A percentile compares a stretch with the other conserved stretches of the same genome.
Evolutionary conservation across 2,888 invertebrate species (phyloP).

Genomic region (Lepeophtheirus nordmannii): DNA sequence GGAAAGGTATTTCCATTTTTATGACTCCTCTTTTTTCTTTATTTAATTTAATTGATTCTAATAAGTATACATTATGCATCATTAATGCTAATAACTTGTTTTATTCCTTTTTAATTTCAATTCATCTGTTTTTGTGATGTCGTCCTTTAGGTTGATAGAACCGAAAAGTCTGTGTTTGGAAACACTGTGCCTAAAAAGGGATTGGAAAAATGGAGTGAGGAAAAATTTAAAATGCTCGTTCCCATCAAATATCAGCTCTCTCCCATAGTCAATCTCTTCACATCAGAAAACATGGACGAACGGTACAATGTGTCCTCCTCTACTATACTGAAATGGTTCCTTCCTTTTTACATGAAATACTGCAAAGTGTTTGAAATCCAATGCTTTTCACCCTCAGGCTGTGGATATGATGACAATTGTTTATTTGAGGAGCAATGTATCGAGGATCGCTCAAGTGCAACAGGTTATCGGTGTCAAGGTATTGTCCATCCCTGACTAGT

Average conservation of each 20-base stretch:
- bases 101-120: no score
- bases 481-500: not conserved
- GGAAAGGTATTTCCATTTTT: no score
- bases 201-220: slow-evolving; percentile 7
- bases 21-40: no score
- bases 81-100: no score
- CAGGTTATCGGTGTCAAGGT: slow-evolving; percentile 6
- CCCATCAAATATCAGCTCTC: slow-evolving; percentile 21
- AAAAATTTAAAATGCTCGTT: not conserved
- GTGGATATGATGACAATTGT: slow-evolving; percentile 15
- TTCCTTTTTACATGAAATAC: slow-evolving; percentile 18
- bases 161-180: not conserved
- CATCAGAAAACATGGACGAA: slow-evolving; percentile 5
- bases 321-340: slow-evolving; percentile 14
- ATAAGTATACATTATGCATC: no score
- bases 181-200: not conserved
- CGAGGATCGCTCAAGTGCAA: not conserved
- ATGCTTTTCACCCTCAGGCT: slow-evolving; percentile 1
- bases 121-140: not conserved
- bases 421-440: slow-evolving; percentile 10
- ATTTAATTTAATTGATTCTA: no score
- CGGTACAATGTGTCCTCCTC: slow-evolving; percentile 18
- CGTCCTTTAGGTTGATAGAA: not conserved
- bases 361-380: slow-evolving; percentile 11
- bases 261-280: slow-evolving; percentile 20